phyloP scores from a whole-genome alignment of 2,113 vertebrate genomes.

The Rhinolophus ferrumequinum region DNA sequence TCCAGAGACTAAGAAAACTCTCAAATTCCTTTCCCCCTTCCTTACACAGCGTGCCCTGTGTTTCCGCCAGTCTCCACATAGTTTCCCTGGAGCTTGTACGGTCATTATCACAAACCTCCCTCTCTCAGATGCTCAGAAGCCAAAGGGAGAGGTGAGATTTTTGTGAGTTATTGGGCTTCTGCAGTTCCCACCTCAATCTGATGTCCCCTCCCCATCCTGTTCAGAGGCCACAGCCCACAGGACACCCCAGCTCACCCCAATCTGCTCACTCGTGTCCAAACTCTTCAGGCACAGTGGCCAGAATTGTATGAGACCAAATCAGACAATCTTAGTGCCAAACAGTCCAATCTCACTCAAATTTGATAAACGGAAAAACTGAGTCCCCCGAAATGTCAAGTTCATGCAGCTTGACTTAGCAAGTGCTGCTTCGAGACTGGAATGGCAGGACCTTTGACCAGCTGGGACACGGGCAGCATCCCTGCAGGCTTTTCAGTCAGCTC shows the following conservation, averaged over 20 bases:
- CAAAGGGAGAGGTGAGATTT: neutral
- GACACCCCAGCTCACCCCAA: neutral
- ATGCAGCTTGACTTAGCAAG: neutral
- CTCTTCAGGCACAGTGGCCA: neutral
- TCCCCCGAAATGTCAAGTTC: neutral
- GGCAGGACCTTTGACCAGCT: neutral
- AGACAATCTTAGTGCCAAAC: neutral
- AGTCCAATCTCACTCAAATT: neutral
- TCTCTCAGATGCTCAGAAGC: neutral
- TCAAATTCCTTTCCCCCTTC: neutral
- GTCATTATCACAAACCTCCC: neutral
- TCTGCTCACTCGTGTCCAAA: neutral
- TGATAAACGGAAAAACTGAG: neutral
- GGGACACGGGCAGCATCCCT: neutral
- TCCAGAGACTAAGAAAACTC: neutral
- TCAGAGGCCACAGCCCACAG: neutral
- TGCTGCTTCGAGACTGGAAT: neutral
- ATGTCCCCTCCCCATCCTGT: neutral
- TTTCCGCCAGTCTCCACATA: neutral
- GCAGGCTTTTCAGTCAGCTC: neutral
- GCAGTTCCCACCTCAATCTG: neutral
- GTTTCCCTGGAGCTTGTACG: neutral
- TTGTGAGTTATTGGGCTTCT: neutral
- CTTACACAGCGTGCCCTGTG: neutral
- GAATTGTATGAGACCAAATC: neutral